Evolutionary conservation across 2,797 vertebrate genomes (phyloP).

Genomic region (Melanotaenia pygmaea): DNA sequence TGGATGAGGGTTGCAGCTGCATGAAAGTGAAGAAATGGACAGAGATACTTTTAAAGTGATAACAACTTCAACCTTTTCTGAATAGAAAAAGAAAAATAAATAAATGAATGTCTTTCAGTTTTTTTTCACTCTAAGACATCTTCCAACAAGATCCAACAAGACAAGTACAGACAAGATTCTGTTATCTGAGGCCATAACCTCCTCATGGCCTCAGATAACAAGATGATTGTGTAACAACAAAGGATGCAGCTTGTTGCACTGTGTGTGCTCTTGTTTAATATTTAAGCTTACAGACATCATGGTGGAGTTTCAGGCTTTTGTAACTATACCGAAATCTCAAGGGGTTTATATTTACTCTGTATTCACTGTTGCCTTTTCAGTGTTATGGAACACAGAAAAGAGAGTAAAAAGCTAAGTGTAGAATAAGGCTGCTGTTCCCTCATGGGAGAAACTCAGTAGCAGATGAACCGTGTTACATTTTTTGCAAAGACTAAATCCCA

Average conservation of each 20-base stretch:
- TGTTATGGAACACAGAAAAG: constrained; percentile 41
- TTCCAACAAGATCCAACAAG: too few species aligned
- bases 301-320: constrained; percentile 39
- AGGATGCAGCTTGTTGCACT: constrained; percentile 29
- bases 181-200: too few species aligned
- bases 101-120: too few species aligned
- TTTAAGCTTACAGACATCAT: constrained; percentile 46
- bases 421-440: constrained; percentile 23
- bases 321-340: constrained; percentile 42
- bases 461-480: constrained; percentile 60
- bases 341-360: constrained; percentile 44
- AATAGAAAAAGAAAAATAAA: too few species aligned
- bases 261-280: constrained; percentile 51
- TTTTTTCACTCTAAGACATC: too few species aligned
- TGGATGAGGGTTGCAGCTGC: too few species aligned
- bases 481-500: constrained; percentile 64
- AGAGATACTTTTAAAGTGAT: too few species aligned
- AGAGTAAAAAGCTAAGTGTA: constrained; percentile 24
- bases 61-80: too few species aligned
- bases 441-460: constrained; percentile 43
- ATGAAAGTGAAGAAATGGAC: too few species aligned
- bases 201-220: too few species aligned
- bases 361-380: constrained; percentile 48
- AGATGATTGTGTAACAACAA: constrained; percentile 22
- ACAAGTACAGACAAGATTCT: too few species aligned